Base-by-base conservation (phyloP, 2,888 invertebrate species). In the Cephus sareptanus region DNA sequence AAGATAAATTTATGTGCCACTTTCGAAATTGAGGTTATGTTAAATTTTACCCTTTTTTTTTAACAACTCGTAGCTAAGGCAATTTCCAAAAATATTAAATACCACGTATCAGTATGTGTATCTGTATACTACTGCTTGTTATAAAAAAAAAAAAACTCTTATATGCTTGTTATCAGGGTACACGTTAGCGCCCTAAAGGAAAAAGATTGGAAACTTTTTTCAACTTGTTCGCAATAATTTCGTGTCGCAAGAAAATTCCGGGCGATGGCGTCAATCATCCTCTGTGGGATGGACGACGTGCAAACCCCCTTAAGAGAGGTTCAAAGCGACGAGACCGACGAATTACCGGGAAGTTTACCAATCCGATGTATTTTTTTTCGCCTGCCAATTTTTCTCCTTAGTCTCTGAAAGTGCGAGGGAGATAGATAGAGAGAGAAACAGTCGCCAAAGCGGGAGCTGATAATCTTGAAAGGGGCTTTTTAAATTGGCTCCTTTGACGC, bases 401-500 rank as follows among this genome's bases (percentile, higher is more conserved):
- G 37, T 75, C 40, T 68, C 77, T 69, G 6, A 23, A 23, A 56
- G 23, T 15, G 23, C 23, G 56, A 56, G 23, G 9, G 23, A 23
- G 40, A 40, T 4, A 23, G 40, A 40, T 2, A 40, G 6, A 40
- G 15, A 40, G 15, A 23, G 23, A 6, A 23, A 23, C 0, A 23
- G 56, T 56, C 56, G 34, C 71, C 34, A 31, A 71, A 71, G 33
- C 71, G 13, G 31, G 13, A 80, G 79, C 81, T 85, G 87, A 88
- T 89, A 90, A 89, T 91, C 90, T 90, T 89, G 89, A 88, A 89
- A 89, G 89, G 88, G 90, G 87, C 88, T 90, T 90, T 91, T 91
- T 91, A 91, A 91, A 91, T 91, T 91, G 90, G 89, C 86, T 90
- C 86, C 90, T 91, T 91, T 91, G 91, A 91, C 87, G 88, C 88